Evolutionary conservation across 2,113 vertebrate genomes (phyloP).

Genomic region (Pelecanoides urinatrix): DNA sequence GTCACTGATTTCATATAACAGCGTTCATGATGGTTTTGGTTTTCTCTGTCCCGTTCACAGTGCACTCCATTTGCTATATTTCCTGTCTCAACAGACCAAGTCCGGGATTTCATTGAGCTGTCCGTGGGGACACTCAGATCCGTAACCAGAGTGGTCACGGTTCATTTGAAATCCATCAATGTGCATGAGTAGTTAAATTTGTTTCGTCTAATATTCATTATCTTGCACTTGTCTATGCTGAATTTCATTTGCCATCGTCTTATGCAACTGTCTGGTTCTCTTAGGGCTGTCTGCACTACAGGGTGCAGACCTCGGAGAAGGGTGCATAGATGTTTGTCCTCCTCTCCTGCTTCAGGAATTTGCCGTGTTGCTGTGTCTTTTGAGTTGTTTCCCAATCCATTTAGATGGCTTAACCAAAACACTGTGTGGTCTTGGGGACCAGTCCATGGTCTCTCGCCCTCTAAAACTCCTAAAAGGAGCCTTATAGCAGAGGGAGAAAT

Average conservation of each 20-base stretch:
- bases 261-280: background rate
- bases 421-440: background rate
- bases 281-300: background rate
- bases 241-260: conserved; percentile 14
- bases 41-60: background rate
- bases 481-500: background rate
- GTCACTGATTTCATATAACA: background rate
- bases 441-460: background rate
- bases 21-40: background rate
- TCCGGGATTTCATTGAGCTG: background rate
- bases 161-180: conserved; percentile 21
- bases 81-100: rapidly evolving
- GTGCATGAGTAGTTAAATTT: background rate
- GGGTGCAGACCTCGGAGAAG: background rate
- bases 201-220: conserved; percentile 31
- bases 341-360: background rate
- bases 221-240: background rate
- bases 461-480: background rate
- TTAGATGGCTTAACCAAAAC: background rate
- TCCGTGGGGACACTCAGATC: background rate
- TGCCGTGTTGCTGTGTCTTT: background rate
- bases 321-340: background rate
- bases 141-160: background rate
- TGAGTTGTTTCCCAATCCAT: background rate
- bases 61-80: background rate